Percentiles rank a stretch among this genome's conserved stretches.
Conservation (phyloP, 2,113 vertebrate genomes). For the Alethe castanea region DNA sequence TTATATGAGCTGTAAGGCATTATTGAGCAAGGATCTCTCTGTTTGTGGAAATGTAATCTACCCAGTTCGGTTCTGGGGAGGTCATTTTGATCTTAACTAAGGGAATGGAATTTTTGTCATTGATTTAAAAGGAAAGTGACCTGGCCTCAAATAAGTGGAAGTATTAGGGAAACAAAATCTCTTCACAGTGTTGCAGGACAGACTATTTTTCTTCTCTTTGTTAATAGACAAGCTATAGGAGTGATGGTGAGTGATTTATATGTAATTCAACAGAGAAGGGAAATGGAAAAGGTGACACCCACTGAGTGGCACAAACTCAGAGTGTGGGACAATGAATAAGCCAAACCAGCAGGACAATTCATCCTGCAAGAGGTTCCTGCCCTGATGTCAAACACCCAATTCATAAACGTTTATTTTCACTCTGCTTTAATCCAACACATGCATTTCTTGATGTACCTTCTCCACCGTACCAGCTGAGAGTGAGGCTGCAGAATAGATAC, state of each 20-base stretch:
- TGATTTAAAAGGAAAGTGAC: not conserved
- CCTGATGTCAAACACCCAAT: not conserved
- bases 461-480: not conserved
- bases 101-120: not conserved
- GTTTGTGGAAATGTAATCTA: not conserved
- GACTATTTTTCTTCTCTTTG: not conserved
- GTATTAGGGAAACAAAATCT: not conserved
- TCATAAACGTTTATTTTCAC: not conserved
- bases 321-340: not conserved
- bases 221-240: not conserved
- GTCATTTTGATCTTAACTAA: not conserved
- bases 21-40: not conserved
- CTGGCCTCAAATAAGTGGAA: not conserved
- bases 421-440: not conserved
- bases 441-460: not conserved
- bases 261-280: not conserved
- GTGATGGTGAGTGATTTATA: not conserved
- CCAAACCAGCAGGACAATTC: not conserved
- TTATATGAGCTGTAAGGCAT: not conserved
- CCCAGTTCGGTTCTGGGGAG: not conserved
- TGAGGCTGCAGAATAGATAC: not conserved
- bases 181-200: not conserved
- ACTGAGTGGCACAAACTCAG: not conserved
- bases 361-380: not conserved
- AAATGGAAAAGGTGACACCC: not conserved